Evolutionary conservation across 1,140 invertebrate species (phyloP).

Genomic region (Sesamia nonagrioides): DNA sequence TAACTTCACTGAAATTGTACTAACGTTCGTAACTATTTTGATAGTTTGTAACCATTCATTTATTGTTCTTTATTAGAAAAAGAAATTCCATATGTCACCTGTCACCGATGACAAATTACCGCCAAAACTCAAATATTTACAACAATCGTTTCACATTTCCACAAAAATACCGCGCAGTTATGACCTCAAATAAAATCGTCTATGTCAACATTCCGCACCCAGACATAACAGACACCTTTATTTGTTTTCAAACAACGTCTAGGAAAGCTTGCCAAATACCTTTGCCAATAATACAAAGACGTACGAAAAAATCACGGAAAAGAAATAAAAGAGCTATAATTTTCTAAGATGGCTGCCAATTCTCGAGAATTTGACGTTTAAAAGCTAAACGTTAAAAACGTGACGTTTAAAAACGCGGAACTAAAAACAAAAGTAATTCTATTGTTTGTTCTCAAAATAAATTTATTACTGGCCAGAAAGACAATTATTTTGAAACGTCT

Average conservation of each 20-base stretch:
- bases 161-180: conserved; percentile 23
- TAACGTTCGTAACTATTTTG: not conserved
- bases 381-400: not conserved
- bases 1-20: too few species aligned
- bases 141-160: conserved; percentile 7
- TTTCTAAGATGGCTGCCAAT: conserved; percentile 26
- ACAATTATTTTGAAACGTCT: too few species aligned
- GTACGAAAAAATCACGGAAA: conserved; percentile 6
- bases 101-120: not conserved
- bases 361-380: conserved; percentile 28
- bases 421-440: conserved; percentile 12
- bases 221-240: conserved; percentile 20
- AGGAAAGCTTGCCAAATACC: conserved; percentile 40
- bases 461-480: not conserved
- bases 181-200: conserved; percentile 46
- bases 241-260: conserved; percentile 46
- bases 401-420: conserved; percentile 26
- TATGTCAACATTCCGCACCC: conserved; percentile 18
- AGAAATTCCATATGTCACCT: too few species aligned
- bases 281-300: conserved; percentile 32
- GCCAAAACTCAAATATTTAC: conserved; percentile 20
- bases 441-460: conserved; percentile 31
- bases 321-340: conserved; percentile 1
- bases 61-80: too few species aligned
- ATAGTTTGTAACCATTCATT: too few species aligned